A percentile compares a stretch with the other conserved stretches of the same genome.
phyloP scores from a whole-genome alignment of 2,113 vertebrate species.

The Ranitomeya variabilis region DNA sequence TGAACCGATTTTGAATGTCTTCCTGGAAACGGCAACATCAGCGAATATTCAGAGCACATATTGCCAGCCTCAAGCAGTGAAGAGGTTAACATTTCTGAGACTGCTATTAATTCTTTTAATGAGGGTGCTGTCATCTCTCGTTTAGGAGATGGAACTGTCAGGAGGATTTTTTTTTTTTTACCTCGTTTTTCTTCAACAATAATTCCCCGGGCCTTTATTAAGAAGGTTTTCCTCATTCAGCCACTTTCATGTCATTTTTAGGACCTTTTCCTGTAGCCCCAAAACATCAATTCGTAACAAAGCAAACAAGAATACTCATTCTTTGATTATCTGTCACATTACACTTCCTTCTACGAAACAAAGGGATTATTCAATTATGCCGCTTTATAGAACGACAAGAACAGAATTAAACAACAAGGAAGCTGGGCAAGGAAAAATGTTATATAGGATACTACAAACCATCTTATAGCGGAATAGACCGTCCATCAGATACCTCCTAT shows the following conservation, averaged over 20 bases:
- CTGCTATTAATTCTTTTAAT: conserved; percentile 93
- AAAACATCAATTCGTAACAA: conserved; percentile 56
- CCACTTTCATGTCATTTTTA: conserved; percentile 63
- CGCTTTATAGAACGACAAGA: conserved; percentile 30
- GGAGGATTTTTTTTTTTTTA: conserved; percentile 56
- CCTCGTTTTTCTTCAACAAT: conserved; percentile 73
- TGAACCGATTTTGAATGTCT: conserved; percentile 13
- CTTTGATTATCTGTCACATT: conserved; percentile 59
- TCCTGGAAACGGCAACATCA: conserved; percentile 6
- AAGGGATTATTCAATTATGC: conserved; percentile 56
- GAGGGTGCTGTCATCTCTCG: conserved; percentile 84
- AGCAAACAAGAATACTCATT: conserved; percentile 57
- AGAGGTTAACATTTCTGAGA: conserved; percentile 87
- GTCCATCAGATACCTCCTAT: neutral
- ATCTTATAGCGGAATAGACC: neutral
- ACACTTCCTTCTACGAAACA: conserved; percentile 49
- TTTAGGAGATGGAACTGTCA: conserved; percentile 78
- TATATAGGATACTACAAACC: neutral
- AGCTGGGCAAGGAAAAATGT: conserved; percentile 58
- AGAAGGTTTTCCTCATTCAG: conserved; percentile 78
- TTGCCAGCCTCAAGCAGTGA: conserved; percentile 54
- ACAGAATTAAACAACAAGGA: conserved; percentile 40
- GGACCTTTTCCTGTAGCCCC: conserved; percentile 55
- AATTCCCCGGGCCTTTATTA: conserved; percentile 83
- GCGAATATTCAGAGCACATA: conserved; percentile 42